Conservation (phyloP, 2,888 invertebrate species). For the Mechanitis messenoides region DNA sequence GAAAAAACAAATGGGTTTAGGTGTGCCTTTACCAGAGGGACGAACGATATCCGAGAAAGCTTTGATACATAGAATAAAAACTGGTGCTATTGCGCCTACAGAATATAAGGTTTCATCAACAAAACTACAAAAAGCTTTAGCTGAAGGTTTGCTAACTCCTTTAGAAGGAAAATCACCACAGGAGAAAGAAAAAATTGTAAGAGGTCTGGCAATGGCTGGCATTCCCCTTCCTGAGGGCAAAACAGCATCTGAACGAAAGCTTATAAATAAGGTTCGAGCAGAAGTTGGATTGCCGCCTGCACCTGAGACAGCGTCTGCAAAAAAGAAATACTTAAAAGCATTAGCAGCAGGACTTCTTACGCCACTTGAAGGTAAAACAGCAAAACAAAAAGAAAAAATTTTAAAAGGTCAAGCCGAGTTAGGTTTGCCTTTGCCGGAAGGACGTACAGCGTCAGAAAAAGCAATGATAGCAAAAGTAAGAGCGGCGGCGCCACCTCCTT, state of each 20-base stretch:
- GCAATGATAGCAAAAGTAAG: constrained; percentile 31
- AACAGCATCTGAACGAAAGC: constrained; percentile 28
- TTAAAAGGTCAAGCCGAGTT: constrained; percentile 19
- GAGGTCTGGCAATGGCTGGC: constrained; percentile 27
- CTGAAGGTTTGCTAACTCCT: constrained; percentile 24
- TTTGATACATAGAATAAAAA: constrained; percentile 2
- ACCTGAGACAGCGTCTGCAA: constrained; percentile 34
- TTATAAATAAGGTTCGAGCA: constrained; percentile 21
- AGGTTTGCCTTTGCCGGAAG: constrained; percentile 35
- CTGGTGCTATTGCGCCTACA: constrained; percentile 2
- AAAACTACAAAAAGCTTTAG: constrained; percentile 18
- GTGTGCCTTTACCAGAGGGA: constrained; percentile 14
- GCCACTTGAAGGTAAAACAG: constrained; percentile 32
- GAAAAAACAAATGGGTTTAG: constrained; percentile 8
- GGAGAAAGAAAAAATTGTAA: constrained; percentile 34
- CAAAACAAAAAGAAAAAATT: constrained; percentile 31
- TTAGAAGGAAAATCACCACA: constrained; percentile 32
- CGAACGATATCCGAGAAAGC: constrained; percentile 10
- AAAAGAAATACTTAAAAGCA: constrained; percentile 28
- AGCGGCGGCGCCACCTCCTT: constrained; percentile 6
- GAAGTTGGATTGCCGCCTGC: constrained; percentile 38
- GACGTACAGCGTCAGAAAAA: constrained; percentile 37
- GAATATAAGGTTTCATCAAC: constrained; percentile 8
- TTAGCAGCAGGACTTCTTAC: constrained; percentile 28
- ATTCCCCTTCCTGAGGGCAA: constrained; percentile 30